Conservation (phyloP, 2,113 vertebrate species). For the Cromileptes altivelis region DNA sequence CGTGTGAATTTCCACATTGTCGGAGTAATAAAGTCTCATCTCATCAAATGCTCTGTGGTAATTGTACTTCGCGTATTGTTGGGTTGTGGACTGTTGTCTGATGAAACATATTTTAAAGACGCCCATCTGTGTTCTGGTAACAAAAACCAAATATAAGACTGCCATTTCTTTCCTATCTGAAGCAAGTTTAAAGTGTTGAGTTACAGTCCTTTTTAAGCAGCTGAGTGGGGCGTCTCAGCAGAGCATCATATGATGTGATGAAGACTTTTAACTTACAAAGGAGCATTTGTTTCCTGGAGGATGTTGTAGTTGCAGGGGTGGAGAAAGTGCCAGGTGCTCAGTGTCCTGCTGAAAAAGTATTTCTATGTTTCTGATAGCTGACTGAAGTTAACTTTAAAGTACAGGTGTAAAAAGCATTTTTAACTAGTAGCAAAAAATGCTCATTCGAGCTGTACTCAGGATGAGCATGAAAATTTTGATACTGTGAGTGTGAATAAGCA, state of each 20-base stretch:
- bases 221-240: background rate
- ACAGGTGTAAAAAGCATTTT: background rate
- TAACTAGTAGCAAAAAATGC: background rate
- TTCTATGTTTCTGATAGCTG: background rate
- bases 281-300: background rate
- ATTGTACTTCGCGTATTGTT: background rate
- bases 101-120: background rate
- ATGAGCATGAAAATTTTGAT: background rate
- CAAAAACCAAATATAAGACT: too few species aligned
- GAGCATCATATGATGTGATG: slow-evolving; percentile 48
- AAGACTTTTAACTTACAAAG: slow-evolving; percentile 13
- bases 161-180: background rate
- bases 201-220: background rate
- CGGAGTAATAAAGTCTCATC: too few species aligned
- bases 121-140: too few species aligned
- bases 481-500: background rate
- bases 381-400: background rate
- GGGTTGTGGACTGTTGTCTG: background rate
- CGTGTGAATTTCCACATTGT: too few species aligned
- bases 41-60: background rate
- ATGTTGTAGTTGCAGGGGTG: background rate
- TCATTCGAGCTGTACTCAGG: background rate
- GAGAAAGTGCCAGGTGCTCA: background rate
- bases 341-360: background rate
- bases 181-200: background rate